A percentile compares a stretch with the other conserved stretches of the same genome.
phyloP scores from a whole-genome alignment of 2,888 invertebrate genomes.

The Tinea trinotella region DNA sequence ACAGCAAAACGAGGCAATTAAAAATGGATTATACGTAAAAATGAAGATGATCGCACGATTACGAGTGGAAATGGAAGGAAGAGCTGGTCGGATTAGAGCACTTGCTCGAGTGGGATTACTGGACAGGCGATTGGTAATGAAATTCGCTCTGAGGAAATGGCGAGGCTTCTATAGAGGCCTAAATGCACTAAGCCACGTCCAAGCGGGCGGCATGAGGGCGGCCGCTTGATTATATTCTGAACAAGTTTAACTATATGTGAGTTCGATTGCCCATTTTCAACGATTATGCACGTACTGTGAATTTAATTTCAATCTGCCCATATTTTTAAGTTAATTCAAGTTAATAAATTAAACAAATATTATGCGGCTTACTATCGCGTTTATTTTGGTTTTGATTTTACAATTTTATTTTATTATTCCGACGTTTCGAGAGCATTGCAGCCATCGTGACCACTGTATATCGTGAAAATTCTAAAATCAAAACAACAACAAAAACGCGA shows the following conservation, averaged over 20 bases:
- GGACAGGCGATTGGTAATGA: slow-evolving; percentile 66
- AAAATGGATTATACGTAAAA: slow-evolving; percentile 68
- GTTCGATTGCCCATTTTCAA: slow-evolving; percentile 7
- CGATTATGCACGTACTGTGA: background rate
- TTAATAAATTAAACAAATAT: too few species aligned
- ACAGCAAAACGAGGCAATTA: slow-evolving; percentile 54
- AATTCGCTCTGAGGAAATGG: slow-evolving; percentile 62
- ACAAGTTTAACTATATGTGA: slow-evolving; percentile 56
- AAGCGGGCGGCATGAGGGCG: slow-evolving; percentile 34
- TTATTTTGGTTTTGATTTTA: too few species aligned
- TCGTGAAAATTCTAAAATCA: too few species aligned
- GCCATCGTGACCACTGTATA: too few species aligned
- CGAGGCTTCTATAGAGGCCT: slow-evolving; percentile 50
- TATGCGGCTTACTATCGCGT: too few species aligned
- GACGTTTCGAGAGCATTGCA: too few species aligned
- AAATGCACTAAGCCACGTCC: slow-evolving; percentile 60
- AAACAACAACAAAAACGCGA: too few species aligned
- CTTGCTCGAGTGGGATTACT: slow-evolving; percentile 59
- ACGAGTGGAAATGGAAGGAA: slow-evolving; percentile 59
- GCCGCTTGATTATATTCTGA: slow-evolving; percentile 65
- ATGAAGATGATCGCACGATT: slow-evolving; percentile 58
- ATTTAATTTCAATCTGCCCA: background rate
- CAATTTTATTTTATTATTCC: too few species aligned
- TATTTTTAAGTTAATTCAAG: too few species aligned
- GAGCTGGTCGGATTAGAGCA: slow-evolving; percentile 60